phyloP scores from a whole-genome alignment of 2,113 vertebrate species.

The Miniopterus natalensis region DNA sequence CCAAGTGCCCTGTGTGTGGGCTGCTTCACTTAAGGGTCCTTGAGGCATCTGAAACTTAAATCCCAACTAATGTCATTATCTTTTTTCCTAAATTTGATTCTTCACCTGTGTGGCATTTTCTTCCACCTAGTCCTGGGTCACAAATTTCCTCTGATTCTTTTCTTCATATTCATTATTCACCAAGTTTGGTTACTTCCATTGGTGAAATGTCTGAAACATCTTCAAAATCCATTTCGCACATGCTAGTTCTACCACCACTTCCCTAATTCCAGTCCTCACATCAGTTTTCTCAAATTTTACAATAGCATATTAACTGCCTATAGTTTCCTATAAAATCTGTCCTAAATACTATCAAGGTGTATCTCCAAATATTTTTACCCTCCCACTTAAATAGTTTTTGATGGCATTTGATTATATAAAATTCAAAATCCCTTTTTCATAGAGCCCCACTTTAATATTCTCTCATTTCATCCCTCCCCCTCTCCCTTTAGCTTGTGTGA shows the following conservation, averaged over 20 bases:
- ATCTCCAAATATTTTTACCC: background rate
- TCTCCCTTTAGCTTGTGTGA: background rate
- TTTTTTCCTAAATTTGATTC: background rate
- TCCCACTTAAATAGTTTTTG: conserved; percentile 19
- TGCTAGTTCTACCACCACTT: background rate
- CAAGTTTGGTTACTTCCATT: background rate
- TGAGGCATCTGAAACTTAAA: background rate
- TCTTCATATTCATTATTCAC: background rate
- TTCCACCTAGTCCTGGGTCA: background rate
- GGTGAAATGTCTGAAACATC: background rate
- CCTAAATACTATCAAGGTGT: background rate
- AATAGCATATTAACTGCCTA: background rate
- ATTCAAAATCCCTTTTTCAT: background rate
- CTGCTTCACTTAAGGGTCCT: background rate
- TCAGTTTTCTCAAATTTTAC: background rate
- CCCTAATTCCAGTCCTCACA: background rate
- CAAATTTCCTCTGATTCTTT: background rate
- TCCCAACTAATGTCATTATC: background rate
- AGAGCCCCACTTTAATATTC: background rate
- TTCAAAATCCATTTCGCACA: background rate
- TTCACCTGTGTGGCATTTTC: background rate
- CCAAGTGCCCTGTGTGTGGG: too few species aligned
- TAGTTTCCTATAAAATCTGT: background rate
- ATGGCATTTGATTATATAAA: background rate
- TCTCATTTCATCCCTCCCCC: background rate